Conservation (phyloP, 2,888 invertebrate species). For the Camptogramma bilineatum region DNA sequence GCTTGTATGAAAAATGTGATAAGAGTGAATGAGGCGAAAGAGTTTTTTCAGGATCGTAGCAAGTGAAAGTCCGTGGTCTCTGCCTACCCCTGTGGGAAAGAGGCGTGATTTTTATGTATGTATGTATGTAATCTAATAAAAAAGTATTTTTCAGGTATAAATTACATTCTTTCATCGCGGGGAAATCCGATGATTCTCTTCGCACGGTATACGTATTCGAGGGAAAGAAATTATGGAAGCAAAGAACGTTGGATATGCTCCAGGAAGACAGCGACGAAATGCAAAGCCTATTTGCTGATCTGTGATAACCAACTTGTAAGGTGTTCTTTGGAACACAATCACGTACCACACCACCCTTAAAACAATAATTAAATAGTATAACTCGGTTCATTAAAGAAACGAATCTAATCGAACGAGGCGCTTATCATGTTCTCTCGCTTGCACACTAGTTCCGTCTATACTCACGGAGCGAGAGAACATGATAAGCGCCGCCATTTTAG, state of each 20-base stretch:
- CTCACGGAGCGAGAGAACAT: no score
- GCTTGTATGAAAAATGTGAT: no score
- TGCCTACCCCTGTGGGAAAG: no score
- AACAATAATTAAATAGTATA: background rate
- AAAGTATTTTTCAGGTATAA: background rate
- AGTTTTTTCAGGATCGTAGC: no score
- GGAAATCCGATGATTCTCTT: slow-evolving; percentile 8
- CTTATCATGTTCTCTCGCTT: no score
- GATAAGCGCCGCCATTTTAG: no score
- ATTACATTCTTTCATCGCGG: background rate
- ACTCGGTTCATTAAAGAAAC: no score
- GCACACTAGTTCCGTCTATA: no score
- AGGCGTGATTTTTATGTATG: no score
- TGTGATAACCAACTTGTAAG: background rate
- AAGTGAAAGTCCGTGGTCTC: no score
- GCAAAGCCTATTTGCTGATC: slow-evolving; percentile 8
- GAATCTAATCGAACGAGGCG: no score
- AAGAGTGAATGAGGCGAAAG: no score
- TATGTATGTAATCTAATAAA: background rate
- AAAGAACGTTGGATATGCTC: slow-evolving; percentile 11
- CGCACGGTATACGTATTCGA: slow-evolving; percentile 6
- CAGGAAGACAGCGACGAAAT: background rate
- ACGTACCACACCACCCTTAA: background rate
- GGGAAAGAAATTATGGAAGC: background rate
- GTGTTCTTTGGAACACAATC: background rate